Evolutionary conservation across 2,797 vertebrate genomes (phyloP).

Genomic region (Sternotherus odoratus): DNA sequence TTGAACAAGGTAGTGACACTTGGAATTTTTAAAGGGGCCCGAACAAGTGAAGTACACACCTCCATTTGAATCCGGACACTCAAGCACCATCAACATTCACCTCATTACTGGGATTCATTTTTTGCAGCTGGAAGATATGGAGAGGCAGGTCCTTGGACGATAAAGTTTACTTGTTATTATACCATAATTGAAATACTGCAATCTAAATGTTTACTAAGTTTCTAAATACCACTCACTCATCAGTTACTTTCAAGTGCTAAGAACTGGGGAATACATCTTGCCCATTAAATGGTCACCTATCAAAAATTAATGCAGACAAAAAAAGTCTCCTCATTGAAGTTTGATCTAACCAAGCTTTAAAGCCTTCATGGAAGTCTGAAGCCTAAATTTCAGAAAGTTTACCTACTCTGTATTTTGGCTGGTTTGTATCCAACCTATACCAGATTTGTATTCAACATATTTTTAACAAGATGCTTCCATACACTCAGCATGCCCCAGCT

Average conservation of each 20-base stretch:
- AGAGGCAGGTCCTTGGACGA: not conserved
- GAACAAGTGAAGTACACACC: not conserved
- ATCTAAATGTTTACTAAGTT: not conserved
- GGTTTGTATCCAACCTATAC: not conserved
- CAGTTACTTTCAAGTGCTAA: not conserved
- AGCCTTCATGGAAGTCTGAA: not conserved
- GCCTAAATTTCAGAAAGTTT: not conserved
- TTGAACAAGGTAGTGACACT: not conserved
- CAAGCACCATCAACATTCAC: not conserved
- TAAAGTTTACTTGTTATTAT: not conserved
- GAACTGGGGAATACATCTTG: not conserved
- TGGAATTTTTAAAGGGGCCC: not conserved
- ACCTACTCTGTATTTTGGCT: not conserved
- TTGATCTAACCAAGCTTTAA: not conserved
- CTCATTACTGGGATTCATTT: not conserved
- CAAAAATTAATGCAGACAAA: not conserved
- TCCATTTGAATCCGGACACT: not conserved
- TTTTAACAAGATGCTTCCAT: not conserved
- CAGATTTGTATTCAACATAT: not conserved
- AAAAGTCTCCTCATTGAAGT: not conserved
- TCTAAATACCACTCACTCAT: not conserved
- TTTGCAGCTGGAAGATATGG: not conserved
- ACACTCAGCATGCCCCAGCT: not conserved
- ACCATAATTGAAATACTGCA: not conserved
- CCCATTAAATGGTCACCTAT: not conserved